Base-by-base conservation (phyloP, 2,797 vertebrate genomes). In the Ataeniobius toweri region DNA sequence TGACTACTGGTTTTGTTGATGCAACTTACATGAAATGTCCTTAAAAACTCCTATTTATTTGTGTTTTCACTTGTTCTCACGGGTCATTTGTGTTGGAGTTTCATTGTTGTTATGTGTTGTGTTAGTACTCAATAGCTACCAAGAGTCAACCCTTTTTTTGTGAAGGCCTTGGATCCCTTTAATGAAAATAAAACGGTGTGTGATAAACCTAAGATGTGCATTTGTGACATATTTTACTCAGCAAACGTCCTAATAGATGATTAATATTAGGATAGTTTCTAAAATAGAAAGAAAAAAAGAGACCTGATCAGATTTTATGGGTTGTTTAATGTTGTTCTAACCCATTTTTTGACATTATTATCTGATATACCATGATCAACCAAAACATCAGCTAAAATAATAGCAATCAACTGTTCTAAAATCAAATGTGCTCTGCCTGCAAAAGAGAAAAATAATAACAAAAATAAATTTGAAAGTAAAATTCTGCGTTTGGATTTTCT, bases 151-250 rank as follows among this genome's bases (percentile, higher is more conserved):
- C 94, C 87, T 90, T 95, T 63, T 55, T 74, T 94, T 91, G 93
- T 94, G 92, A 93, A 93, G 89, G 90, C 93, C 93, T 92, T 94
- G 92, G 91, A 94, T 91, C 94, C 94, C 93, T 95, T 95, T 95
- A 95, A 95, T 89, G 90, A 95, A 85, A 95, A 94, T 91, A 84
- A 92, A 94, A 85, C 39, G 78, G 83, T 91, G 87, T 91, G 90
- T 85, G 79, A 88, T 84, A 73, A 80, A 84, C 70, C 31, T 26
- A 28, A 71, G 5, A 39, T 71, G 26, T 83, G 77, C 53, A 1
- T 86, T 86, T 85, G 36, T 76, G 18, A 8, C 75, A 7, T 58
- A 26, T 20, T 68, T 68, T 44, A 44, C 65, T 44, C 36, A 68
- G 22, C 39, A 44, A 7, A 68, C 24, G 65, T 14, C 36, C 2